phyloP scores from a whole-genome alignment of 2,113 vertebrate species.

The Sinocyclocheilus grahami region DNA sequence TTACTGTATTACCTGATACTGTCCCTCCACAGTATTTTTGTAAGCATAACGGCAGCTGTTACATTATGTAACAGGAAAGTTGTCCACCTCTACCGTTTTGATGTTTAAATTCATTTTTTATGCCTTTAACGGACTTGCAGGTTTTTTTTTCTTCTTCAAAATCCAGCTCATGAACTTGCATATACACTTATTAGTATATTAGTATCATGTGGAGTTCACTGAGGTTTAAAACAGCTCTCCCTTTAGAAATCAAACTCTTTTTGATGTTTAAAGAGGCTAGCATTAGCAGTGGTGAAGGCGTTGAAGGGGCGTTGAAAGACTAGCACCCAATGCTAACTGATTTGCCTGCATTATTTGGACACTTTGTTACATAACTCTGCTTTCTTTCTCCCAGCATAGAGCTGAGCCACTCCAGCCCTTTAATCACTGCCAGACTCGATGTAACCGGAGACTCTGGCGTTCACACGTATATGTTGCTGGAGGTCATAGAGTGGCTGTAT shows the following conservation, averaged over 20 bases:
- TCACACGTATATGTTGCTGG: not conserved
- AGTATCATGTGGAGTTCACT: not conserved
- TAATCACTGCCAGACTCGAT: not conserved
- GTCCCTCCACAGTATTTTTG: not conserved
- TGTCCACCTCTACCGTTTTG: not conserved
- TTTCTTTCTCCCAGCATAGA: not conserved
- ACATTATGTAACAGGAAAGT: no score
- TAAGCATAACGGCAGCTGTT: not conserved
- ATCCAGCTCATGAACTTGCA: not conserved
- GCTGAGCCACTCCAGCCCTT: constrained; percentile 1
- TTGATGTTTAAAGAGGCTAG: constrained; percentile 23
- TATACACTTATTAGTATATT: not conserved
- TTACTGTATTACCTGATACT: not conserved
- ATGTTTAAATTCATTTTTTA: no score
- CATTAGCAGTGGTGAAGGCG: not conserved
- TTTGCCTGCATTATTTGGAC: no score
- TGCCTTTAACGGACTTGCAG: no score
- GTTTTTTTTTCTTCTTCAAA: not conserved
- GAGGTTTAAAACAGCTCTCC: not conserved
- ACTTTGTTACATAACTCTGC: constrained; percentile 40
- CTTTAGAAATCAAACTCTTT: constrained; percentile 1
- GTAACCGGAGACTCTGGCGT: not conserved
- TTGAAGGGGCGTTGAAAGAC: constrained; percentile 11
- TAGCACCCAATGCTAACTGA: no score
- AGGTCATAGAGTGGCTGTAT: not conserved